Evolutionary conservation across 1,140 invertebrate genomes (phyloP).

Genomic region (Anoplolepis gracilipes): DNA sequence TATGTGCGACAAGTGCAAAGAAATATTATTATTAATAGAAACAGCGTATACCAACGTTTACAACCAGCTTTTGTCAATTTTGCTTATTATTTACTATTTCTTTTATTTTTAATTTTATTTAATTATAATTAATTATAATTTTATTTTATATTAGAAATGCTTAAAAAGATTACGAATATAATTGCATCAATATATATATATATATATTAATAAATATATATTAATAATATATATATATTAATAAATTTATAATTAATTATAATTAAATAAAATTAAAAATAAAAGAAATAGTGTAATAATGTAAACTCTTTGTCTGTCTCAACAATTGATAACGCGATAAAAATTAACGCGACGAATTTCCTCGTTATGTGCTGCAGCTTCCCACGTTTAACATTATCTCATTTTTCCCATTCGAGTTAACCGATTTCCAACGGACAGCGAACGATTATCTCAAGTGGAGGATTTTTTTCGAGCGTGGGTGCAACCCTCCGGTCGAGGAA

Average conservation of each 20-base stretch:
- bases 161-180: not conserved
- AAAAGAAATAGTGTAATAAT: too few relatives aligned
- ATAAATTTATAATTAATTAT: too few relatives aligned
- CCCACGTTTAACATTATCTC: not conserved
- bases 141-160: not conserved
- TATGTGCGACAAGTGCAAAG: not conserved
- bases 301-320: not conserved
- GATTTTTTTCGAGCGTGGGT: not conserved
- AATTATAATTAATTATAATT: too few relatives aligned
- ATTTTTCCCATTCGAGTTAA: not conserved
- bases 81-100: not conserved
- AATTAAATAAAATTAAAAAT: too few relatives aligned
- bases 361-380: not conserved
- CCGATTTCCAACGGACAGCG: not conserved
- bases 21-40: not conserved
- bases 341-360: not conserved
- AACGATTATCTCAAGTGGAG: not conserved
- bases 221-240: too few relatives aligned
- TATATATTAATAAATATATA: too few relatives aligned
- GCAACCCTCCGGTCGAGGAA: slow-evolving; percentile 62
- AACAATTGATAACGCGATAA: not conserved
- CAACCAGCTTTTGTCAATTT: not conserved
- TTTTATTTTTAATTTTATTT: too few relatives aligned
- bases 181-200: too few relatives aligned
- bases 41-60: not conserved